Evolutionary conservation across 1,140 invertebrate species (phyloP).

Genomic region (Brachionus sp.): DNA sequence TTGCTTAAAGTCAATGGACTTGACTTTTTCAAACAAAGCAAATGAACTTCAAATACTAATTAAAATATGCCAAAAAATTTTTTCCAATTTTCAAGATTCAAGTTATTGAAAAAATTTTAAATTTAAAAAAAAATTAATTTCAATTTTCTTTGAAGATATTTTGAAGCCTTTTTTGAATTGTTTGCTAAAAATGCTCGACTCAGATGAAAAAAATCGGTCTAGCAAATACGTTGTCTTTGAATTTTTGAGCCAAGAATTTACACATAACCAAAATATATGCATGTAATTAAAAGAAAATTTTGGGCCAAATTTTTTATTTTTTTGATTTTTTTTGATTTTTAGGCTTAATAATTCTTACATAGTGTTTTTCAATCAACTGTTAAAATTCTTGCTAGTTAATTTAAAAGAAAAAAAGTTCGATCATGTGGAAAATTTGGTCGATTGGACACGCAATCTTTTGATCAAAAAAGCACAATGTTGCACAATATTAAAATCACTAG

Average conservation of each 20-base stretch:
- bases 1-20: neutral
- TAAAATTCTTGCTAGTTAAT: neutral
- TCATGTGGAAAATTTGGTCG: neutral
- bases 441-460: neutral
- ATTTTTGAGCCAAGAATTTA: neutral
- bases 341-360: neutral
- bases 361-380: neutral
- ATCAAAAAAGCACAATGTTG: neutral
- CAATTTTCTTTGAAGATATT: neutral
- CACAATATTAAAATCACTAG: neutral
- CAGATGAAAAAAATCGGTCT: neutral
- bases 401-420: constrained; percentile 16
- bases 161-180: constrained; percentile 4
- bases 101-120: neutral
- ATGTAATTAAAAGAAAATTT: neutral
- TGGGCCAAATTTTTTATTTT: no score
- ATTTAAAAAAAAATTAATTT: neutral
- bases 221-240: neutral
- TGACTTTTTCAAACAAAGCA: neutral
- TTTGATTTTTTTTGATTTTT: neutral
- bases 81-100: neutral
- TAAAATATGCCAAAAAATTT: neutral
- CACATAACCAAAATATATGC: neutral
- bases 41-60: neutral
- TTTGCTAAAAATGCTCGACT: neutral